Evolutionary conservation across 2,888 invertebrate genomes (phyloP).

Genomic region (Thecocarcelia acutangulata): DNA sequence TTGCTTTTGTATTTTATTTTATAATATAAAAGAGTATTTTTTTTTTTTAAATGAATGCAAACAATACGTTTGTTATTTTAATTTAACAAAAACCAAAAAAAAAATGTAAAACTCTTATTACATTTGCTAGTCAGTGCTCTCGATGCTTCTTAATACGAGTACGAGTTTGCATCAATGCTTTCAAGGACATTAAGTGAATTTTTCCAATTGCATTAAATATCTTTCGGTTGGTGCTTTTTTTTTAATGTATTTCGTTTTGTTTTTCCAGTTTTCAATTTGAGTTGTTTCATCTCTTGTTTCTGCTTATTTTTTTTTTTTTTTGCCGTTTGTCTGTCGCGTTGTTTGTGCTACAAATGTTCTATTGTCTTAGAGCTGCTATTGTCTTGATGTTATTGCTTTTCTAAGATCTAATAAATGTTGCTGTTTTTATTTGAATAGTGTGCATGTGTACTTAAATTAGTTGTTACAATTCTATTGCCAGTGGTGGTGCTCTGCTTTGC

Average conservation of each 20-base stretch:
- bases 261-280: constrained; percentile 31
- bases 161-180: constrained; percentile 57
- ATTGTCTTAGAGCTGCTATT: constrained; percentile 57
- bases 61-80: constrained; percentile 52
- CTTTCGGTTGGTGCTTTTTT: constrained; percentile 9
- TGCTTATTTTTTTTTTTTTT: background rate
- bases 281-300: constrained; percentile 26
- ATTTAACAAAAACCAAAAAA: constrained; percentile 21
- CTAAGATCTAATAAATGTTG: constrained; percentile 32
- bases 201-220: constrained; percentile 61
- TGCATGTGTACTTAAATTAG: constrained; percentile 16
- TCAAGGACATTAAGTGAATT: constrained; percentile 65
- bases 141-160: constrained; percentile 3
- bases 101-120: background rate
- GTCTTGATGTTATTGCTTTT: background rate
- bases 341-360: constrained; percentile 54
- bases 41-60: constrained; percentile 50
- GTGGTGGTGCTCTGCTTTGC: background rate
- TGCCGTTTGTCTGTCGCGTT: constrained; percentile 33
- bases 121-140: constrained; percentile 22
- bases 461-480: constrained; percentile 37
- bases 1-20: constrained; percentile 20
- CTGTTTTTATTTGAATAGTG: constrained; percentile 8
- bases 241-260: background rate
- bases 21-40: constrained; percentile 7